Conservation (phyloP, 1,140 invertebrate genomes). For the Drusus annulatus region DNA sequence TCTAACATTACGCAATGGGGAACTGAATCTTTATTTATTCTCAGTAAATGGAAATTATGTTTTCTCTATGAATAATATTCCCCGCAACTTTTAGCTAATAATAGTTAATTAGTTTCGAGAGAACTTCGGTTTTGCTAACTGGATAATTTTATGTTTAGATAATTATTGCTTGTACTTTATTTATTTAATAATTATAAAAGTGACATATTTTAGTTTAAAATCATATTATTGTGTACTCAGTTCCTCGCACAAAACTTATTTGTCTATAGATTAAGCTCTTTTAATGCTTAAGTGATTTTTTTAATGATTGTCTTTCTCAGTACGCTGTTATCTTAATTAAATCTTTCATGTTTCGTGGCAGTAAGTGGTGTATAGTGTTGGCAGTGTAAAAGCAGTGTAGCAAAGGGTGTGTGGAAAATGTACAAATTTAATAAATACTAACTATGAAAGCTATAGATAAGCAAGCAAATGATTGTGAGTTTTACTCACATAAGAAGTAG, state of each 20-base stretch:
- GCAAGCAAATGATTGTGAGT: neutral
- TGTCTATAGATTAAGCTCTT: slow-evolving; percentile 13
- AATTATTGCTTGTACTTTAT: slow-evolving; percentile 33
- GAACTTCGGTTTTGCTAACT: slow-evolving; percentile 9
- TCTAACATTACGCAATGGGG: slow-evolving; percentile 25
- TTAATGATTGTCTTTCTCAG: slow-evolving; percentile 1
- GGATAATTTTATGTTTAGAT: slow-evolving; percentile 30
- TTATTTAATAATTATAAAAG: slow-evolving; percentile 25
- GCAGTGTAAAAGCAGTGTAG: neutral
- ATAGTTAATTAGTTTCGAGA: neutral
- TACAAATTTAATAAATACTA: slow-evolving; percentile 29
- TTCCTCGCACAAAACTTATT: slow-evolving; percentile 48
- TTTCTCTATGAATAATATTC: slow-evolving; percentile 9
- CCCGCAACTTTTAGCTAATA: slow-evolving; percentile 13
- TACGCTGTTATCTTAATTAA: neutral
- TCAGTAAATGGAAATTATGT: slow-evolving; percentile 5
- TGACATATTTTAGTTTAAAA: slow-evolving; percentile 16
- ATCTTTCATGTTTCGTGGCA: neutral
- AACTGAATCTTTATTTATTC: slow-evolving; percentile 39
- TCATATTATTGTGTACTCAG: slow-evolving; percentile 43
- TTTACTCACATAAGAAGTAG: neutral
- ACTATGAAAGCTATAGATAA: slow-evolving; percentile 25
- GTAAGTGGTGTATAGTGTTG: neutral
- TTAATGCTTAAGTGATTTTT: slow-evolving; percentile 14
- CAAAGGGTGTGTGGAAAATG: slow-evolving; percentile 17